Conservation (phyloP, 2,888 invertebrate genomes). For the Andrena hattorfiana region DNA sequence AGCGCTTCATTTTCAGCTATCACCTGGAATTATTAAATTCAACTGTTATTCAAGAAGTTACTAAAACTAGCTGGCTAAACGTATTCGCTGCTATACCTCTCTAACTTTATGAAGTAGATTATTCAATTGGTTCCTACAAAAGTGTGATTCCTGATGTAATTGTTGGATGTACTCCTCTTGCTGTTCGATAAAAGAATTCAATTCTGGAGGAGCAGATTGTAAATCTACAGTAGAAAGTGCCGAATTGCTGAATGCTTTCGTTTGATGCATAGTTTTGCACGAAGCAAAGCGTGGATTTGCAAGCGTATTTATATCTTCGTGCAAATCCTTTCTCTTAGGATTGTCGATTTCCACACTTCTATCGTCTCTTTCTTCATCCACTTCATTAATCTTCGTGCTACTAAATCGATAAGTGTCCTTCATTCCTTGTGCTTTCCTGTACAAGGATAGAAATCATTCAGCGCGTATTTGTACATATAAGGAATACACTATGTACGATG, state of each 20-base stretch:
- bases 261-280: slow-evolving; percentile 64
- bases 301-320: slow-evolving; percentile 55
- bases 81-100: slow-evolving; percentile 85
- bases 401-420: slow-evolving; percentile 66
- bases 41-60: neutral
- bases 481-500: neutral
- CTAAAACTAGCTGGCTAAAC: neutral
- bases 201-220: slow-evolving; percentile 86
- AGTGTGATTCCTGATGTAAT: slow-evolving; percentile 93
- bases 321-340: slow-evolving; percentile 71
- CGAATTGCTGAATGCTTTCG: slow-evolving; percentile 68
- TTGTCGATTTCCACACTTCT: slow-evolving; percentile 85
- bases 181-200: slow-evolving; percentile 92
- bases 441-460: neutral
- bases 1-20: slow-evolving; percentile 93
- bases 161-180: slow-evolving; percentile 96
- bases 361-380: slow-evolving; percentile 88
- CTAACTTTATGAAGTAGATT: slow-evolving; percentile 93
- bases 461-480: neutral
- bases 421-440: slow-evolving; percentile 42
- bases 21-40: slow-evolving; percentile 80
- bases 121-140: slow-evolving; percentile 92
- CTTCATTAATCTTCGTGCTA: slow-evolving; percentile 80
- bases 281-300: slow-evolving; percentile 52
- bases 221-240: slow-evolving; percentile 67